These are phyloP conservation scores for Columbina picui DNA, from an alignment of 2,113 vertebrate genomes.

Conservation along the genomic window DNA sequence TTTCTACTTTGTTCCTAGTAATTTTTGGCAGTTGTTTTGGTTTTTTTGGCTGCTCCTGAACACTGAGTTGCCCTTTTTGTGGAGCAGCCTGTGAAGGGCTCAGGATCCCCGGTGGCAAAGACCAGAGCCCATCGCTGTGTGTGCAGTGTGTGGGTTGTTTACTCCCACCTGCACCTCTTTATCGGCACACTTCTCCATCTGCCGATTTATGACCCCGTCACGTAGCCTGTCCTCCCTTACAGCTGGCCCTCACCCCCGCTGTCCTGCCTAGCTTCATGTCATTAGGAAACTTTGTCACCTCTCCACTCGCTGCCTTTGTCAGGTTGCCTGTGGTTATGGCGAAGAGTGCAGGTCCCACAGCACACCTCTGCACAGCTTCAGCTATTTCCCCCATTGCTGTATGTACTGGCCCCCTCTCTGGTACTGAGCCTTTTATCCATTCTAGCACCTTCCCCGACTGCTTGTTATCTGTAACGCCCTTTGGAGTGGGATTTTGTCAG, in stretches of 20 bases:
- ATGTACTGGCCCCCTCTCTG: background rate
- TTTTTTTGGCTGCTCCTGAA: background rate
- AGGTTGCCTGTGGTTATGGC: background rate
- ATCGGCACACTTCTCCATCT: background rate
- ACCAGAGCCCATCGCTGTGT: background rate
- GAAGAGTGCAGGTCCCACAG: background rate
- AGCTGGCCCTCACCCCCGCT: background rate
- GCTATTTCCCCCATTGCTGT: background rate
- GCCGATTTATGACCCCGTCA: background rate
- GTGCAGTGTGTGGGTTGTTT: background rate
- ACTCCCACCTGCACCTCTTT: background rate
- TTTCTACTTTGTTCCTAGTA: background rate
- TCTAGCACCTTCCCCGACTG: background rate
- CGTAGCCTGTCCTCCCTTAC: background rate
- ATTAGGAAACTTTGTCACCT: background rate
- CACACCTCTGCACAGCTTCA: background rate
- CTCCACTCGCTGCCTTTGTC: accelerated
- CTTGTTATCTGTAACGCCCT: background rate
- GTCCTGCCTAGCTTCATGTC: background rate
- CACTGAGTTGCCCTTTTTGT: background rate
- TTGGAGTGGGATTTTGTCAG: background rate
- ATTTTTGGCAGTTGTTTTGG: background rate
- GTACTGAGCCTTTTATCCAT: background rate
- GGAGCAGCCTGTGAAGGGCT: background rate
- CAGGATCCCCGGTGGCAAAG: background rate